These are phyloP conservation scores for Ictalurus furcatus DNA, from an alignment of 2,113 vertebrate species.

Conservation along the genomic window DNA sequence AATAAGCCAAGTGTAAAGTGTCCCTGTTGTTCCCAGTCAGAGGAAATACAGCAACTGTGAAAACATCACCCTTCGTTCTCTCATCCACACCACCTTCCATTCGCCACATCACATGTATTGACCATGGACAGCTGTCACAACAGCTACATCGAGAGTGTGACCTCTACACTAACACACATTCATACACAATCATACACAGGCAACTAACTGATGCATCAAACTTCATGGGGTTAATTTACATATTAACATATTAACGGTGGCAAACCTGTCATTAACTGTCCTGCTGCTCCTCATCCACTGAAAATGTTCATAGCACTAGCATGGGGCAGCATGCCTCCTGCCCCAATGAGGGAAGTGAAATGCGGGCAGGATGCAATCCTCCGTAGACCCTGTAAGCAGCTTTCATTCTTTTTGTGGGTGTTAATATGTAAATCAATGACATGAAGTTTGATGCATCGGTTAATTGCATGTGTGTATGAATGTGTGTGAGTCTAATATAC, in stretches of 20 bases:
- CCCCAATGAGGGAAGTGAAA: no score
- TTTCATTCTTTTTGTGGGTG: not conserved
- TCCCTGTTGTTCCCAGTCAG: constrained; percentile 4
- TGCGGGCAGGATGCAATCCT: no score
- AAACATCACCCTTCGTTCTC: constrained; percentile 55
- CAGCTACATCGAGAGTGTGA: constrained; percentile 63
- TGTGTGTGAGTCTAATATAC: no score
- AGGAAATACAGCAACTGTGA: constrained; percentile 58
- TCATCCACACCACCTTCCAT: constrained; percentile 32
- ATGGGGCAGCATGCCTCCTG: no score
- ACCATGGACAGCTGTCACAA: constrained; percentile 69
- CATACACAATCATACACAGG: not conserved
- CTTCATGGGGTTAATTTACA: not conserved
- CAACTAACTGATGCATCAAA: not conserved
- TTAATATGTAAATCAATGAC: no score
- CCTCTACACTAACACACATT: not conserved
- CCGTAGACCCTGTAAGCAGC: no score
- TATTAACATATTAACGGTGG: no score
- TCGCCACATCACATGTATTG: constrained; percentile 53
- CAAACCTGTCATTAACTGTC: no score
- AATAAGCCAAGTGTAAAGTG: constrained; percentile 2
- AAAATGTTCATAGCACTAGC: no score
- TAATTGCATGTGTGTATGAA: no score
- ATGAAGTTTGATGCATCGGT: no score
- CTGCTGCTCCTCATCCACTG: no score